phyloP scores from a whole-genome alignment of 2,797 vertebrate species.

The Pangasius djambal region DNA sequence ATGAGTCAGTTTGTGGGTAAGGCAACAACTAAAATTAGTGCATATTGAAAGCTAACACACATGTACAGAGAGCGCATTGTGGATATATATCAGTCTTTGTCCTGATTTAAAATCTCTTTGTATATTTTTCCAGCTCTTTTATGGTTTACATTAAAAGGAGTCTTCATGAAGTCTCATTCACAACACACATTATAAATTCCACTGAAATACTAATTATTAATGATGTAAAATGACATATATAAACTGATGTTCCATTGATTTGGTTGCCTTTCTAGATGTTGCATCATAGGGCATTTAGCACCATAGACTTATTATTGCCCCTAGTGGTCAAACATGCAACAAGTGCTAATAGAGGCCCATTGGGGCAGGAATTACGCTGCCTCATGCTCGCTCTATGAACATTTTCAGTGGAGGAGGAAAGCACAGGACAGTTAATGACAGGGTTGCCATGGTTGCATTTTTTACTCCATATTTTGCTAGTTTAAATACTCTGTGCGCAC shows the following conservation, averaged over 20 bases:
- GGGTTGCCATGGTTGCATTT: neutral
- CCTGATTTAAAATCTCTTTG: neutral
- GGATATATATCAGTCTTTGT: neutral
- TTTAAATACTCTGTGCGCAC: neutral
- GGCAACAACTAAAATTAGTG: neutral
- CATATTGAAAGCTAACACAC: slow-evolving; percentile 1
- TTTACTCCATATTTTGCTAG: neutral
- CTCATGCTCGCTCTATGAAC: neutral
- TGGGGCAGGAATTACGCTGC: neutral
- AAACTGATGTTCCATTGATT: neutral
- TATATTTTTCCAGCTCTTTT: neutral
- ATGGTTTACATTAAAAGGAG: neutral
- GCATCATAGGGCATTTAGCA: neutral
- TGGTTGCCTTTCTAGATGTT: neutral
- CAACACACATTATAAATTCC: neutral
- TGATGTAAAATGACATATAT: neutral
- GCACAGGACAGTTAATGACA: neutral
- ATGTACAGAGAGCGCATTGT: neutral
- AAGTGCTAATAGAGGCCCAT: neutral
- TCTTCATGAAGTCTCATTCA: neutral
- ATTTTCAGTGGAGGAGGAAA: neutral
- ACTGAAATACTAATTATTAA: neutral
- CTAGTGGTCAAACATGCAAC: neutral
- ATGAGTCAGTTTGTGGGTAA: slow-evolving; percentile 17
- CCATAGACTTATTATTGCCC: neutral